A percentile compares a stretch with the other conserved stretches of the same genome.
Evolutionary conservation across 2,797 vertebrate genomes (phyloP).

Genomic region (Myotis planiceps): DNA sequence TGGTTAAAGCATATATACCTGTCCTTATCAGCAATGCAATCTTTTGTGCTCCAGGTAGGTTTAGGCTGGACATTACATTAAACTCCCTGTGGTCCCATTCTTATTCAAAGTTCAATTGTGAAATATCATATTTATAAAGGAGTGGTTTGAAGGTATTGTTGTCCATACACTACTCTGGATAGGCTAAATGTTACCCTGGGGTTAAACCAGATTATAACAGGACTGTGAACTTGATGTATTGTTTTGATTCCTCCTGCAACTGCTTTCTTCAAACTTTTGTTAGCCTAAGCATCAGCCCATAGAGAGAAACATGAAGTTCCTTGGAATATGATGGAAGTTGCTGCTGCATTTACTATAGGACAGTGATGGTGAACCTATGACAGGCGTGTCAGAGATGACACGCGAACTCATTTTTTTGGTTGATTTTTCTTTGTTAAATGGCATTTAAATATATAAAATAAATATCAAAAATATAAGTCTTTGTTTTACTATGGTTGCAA

Average conservation of each 20-base stretch:
- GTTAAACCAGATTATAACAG: not conserved
- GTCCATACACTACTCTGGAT: not conserved
- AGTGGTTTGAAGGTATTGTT: not conserved
- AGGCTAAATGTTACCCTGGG: not conserved
- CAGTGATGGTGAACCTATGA: no score
- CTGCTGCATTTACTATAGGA: not conserved
- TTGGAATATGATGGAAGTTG: not conserved
- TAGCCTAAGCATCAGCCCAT: not conserved
- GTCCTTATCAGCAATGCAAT: not conserved
- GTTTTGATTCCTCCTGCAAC: not conserved
- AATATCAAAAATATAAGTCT: no score
- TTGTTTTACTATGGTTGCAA: no score
- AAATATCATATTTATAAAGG: not conserved
- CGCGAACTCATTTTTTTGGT: no score
- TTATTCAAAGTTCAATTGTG: not conserved
- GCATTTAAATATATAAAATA: no score
- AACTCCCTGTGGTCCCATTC: not conserved
- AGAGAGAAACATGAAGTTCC: not conserved
- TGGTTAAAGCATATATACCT: not conserved
- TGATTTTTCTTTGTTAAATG: no score
- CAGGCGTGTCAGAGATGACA: no score
- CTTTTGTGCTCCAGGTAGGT: not conserved
- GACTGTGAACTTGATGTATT: not conserved
- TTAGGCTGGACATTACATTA: not conserved
- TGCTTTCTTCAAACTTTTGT: constrained; percentile 4